Percentiles rank a stretch among this genome's conserved stretches.
Conservation (phyloP, 2,888 invertebrate species). For the Embidobia sp. region DNA sequence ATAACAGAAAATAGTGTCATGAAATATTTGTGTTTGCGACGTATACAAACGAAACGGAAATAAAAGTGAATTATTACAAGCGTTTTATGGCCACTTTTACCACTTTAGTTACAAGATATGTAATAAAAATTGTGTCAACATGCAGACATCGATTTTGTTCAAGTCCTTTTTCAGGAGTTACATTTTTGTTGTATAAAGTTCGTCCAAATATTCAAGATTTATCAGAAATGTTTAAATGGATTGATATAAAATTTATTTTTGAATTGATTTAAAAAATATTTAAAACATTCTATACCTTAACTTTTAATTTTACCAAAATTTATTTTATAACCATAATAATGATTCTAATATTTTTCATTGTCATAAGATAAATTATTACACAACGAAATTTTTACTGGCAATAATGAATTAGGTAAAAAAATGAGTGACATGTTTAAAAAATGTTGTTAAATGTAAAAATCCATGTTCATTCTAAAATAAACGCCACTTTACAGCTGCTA, state of each 20-base stretch:
- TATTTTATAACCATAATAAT: no score
- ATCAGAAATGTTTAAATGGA: no score
- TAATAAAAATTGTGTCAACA: slow-evolving; percentile 25
- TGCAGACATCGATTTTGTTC: slow-evolving; percentile 3
- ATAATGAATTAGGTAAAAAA: no score
- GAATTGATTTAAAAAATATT: no score
- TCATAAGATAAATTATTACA: no score
- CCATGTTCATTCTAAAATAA: slow-evolving; percentile 30
- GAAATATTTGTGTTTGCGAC: slow-evolving; percentile 25
- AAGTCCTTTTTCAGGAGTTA: no score
- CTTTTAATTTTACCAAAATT: no score
- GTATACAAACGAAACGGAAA: slow-evolving; percentile 23
- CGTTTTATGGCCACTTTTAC: slow-evolving; percentile 41
- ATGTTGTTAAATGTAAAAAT: background rate
- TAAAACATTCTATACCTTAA: no score
- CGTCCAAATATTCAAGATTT: no score
- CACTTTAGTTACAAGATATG: slow-evolving; percentile 33
- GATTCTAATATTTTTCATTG: no score
- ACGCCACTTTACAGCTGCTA: slow-evolving; percentile 46
- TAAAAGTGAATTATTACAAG: slow-evolving; percentile 47
- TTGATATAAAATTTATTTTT: no score
- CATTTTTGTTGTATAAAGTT: background rate
- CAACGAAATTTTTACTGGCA: no score
- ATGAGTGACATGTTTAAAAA: background rate
- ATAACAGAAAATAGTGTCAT: slow-evolving; percentile 1